Base-by-base conservation (phyloP, 2,888 invertebrate species). In the Agrypnus murinus region DNA sequence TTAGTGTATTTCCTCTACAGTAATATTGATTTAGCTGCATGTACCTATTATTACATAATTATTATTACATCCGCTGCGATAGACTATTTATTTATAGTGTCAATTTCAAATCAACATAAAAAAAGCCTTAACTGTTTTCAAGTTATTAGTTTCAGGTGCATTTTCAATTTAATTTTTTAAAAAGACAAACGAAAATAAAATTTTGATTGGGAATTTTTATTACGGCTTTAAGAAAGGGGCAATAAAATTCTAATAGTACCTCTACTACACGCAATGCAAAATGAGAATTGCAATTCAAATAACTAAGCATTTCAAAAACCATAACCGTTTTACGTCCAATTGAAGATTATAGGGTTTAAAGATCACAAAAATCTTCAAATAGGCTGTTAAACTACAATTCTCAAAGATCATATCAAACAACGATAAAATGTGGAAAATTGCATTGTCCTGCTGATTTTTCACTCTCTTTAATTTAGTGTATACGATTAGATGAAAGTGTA, bases 321-420 rank as follows among this genome's bases (percentile, higher is more conserved):
- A 32, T 50, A 50, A 50, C 50, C 50, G 50, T 50, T 50, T 50
- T 50, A 50, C 50, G 17, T 50, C 14, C 31, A 50, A 50, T 50
- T 50, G 31, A n/a, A 50, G 50, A 50, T 50, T 50, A 50, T 6
- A 31, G 25, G 25, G 3, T 25, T 5, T 25, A 25, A 5, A 50
- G 12, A 12, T 31, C 7, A 50, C n/a, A 25, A 25, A 50, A 50
- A 12, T 50, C 12, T 5, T 32, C 15, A 50, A 50, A 50, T 25
- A 12, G 32, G 12, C 50, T 50, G 50, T 50, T 50, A 50, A 50
- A 50, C 31, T 50, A 25, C 50, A 31, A 50, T 50, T 50, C 31
- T 19, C 31, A 12, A 50, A 50, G 50, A 50, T 32, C 50, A 12
- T 32, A 31, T 32, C 31, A 12, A 46, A 31, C 12, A 31, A 50